A percentile compares a stretch with the other conserved stretches of the same genome.
These are phyloP conservation scores for Zaprionus bogoriensis DNA, from an alignment of 2,888 invertebrate species.

Conservation along the genomic window DNA sequence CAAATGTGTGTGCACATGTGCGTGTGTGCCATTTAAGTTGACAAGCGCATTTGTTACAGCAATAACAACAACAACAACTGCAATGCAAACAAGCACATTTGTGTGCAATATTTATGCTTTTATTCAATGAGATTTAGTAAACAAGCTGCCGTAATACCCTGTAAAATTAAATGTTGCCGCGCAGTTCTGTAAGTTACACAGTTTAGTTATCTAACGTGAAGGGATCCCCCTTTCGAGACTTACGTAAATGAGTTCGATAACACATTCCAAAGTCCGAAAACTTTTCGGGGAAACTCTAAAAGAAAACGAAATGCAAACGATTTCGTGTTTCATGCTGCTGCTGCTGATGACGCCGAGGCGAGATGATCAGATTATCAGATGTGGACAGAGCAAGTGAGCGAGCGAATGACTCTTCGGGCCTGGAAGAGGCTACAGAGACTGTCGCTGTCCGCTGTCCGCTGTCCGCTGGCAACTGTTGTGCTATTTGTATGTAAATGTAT, in stretches of 20 bases:
- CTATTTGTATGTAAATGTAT: slow-evolving; percentile 69
- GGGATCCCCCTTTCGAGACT: background rate
- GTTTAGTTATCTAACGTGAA: background rate
- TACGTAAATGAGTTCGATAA: background rate
- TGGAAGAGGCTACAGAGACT: slow-evolving; percentile 3
- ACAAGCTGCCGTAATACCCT: background rate
- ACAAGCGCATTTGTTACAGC: slow-evolving; percentile 69
- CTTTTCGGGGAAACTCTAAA: slow-evolving; percentile 16
- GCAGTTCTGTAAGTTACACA: background rate
- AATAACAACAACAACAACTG: slow-evolving; percentile 25
- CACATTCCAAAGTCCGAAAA: slow-evolving; percentile 1
- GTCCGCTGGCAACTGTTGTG: slow-evolving; percentile 34
- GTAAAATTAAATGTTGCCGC: background rate
- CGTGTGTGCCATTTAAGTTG: slow-evolving; percentile 67
- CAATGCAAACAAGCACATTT: slow-evolving; percentile 27
- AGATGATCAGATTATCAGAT: slow-evolving; percentile 38
- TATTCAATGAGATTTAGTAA: slow-evolving; percentile 24
- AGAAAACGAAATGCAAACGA: slow-evolving; percentile 11
- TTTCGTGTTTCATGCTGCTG: slow-evolving; percentile 20
- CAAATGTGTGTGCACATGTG: slow-evolving; percentile 21
- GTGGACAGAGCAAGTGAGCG: too few species aligned
- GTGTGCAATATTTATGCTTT: slow-evolving; percentile 66
- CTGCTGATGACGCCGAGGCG: slow-evolving; percentile 27
- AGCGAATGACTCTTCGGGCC: too few species aligned
- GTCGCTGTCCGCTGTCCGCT: slow-evolving; percentile 7